Conservation (phyloP, 2,888 invertebrate species). For the Cryptus armator region DNA sequence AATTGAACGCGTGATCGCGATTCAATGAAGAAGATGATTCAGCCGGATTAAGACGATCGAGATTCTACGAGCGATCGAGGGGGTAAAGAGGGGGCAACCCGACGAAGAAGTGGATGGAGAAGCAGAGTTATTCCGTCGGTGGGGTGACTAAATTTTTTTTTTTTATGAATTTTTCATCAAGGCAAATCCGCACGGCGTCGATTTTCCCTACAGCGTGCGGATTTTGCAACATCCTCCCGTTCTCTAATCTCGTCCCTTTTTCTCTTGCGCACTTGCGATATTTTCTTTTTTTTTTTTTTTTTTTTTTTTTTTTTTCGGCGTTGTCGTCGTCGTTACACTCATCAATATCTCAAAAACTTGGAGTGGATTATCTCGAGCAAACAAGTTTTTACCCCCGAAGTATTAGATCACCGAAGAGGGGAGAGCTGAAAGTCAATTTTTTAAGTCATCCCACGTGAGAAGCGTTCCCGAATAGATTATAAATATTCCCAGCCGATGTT, state of each 20-base stretch:
- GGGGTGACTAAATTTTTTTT: constrained; percentile 51
- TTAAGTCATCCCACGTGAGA: constrained; percentile 12
- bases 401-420: background rate
- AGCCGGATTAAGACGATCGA: constrained; percentile 66
- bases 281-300: constrained; percentile 43
- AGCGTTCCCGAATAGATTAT: background rate
- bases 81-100: constrained; percentile 7
- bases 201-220: constrained; percentile 38
- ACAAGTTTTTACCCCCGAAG: constrained; percentile 46
- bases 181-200: constrained; percentile 55
- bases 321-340: constrained; percentile 54
- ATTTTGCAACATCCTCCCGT: constrained; percentile 51
- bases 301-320: constrained; percentile 36
- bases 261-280: background rate
- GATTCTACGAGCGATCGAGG: constrained; percentile 25
- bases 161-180: constrained; percentile 64
- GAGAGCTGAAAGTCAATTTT: constrained; percentile 53
- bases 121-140: constrained; percentile 2
- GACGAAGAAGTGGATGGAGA: constrained; percentile 40
- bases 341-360: constrained; percentile 65
- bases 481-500: background rate
- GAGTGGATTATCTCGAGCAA: constrained; percentile 62
- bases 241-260: background rate
- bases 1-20: constrained; percentile 60
- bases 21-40: constrained; percentile 68